Percentiles rank a stretch among this genome's conserved stretches.
Conservation (phyloP, 2,113 vertebrate genomes). For the Strigops habroptila region DNA sequence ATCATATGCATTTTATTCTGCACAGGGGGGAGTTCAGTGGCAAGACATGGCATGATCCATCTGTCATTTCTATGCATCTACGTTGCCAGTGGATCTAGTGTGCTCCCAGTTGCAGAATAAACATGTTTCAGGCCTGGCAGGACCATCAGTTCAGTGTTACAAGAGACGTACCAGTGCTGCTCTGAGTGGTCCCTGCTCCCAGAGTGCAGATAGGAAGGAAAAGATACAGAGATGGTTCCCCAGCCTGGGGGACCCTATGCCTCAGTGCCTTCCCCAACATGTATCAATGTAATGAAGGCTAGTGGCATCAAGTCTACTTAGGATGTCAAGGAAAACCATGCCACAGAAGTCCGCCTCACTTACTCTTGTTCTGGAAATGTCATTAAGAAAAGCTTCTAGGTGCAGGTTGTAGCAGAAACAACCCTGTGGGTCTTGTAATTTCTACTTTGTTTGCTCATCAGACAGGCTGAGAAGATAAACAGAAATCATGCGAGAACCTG, state of each 20-base stretch:
- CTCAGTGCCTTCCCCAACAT: neutral
- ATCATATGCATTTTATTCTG: neutral
- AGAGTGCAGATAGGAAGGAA: neutral
- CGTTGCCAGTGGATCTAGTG: neutral
- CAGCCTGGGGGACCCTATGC: neutral
- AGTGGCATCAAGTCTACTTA: neutral
- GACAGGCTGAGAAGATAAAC: neutral
- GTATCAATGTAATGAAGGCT: neutral
- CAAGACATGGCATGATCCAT: neutral
- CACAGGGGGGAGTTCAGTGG: neutral
- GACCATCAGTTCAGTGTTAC: neutral
- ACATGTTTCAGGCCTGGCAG: neutral
- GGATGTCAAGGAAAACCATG: neutral
- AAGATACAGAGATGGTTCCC: neutral
- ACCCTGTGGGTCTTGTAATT: neutral
- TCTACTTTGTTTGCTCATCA: neutral
- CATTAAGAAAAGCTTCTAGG: neutral
- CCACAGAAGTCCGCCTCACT: neutral
- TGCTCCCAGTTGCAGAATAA: neutral
- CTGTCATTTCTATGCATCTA: neutral
- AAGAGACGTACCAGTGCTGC: neutral
- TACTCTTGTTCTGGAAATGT: neutral
- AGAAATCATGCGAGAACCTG: neutral
- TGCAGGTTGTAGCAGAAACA: neutral
- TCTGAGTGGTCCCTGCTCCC: neutral